Evolutionary conservation across 1,140 invertebrate genomes (phyloP), one percentile per base, ranked within the genome.

Genomic region (Tetraneura akinire): DNA sequence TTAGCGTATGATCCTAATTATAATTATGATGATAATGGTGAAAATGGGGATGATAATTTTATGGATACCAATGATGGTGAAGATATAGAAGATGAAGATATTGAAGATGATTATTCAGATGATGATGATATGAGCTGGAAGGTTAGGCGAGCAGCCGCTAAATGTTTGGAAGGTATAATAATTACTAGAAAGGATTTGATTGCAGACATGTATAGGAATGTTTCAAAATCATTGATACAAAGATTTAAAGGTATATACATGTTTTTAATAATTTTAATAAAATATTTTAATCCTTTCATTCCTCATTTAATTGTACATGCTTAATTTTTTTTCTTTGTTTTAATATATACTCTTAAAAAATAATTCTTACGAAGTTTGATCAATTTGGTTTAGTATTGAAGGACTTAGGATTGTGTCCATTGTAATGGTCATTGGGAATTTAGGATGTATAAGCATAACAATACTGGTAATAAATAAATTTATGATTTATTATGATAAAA

Each of bases 101-200:
- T 91, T 60, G 96, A 96, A 82, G 95, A 96, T 83, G 95, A 96
- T 83, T 99, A 98, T 85, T 98, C 96, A 51, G 97, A 99, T 86
- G 97, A 98, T 87, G 98, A 99, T 86, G 98, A 99, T 85, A 97
- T 99, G 93, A 97, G 95, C 80, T 99, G 98, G 98, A 99, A 99
- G 88, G 93, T 88, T 57, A 88, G 98, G 68, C 89, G 98, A 62
- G 93, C 97, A 6, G 94, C 97, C 47, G 97, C 98, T 0, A 99
- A 99, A 87, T 98, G 97, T 85, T 87, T 99, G 8, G 96, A 99
- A 87, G 95, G 96, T 11, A 91, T 99, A 23, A 95, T 99, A 81
- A 89, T 92, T 0, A 98, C 95, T 0, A 89, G 96, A 80, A 92
- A 96, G 82, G 96, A 99, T 85, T 89, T 97, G 82, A 86, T 99